Evolutionary conservation across 2,113 vertebrate genomes (phyloP).

Genomic region (Spheniscus mendiculus): DNA sequence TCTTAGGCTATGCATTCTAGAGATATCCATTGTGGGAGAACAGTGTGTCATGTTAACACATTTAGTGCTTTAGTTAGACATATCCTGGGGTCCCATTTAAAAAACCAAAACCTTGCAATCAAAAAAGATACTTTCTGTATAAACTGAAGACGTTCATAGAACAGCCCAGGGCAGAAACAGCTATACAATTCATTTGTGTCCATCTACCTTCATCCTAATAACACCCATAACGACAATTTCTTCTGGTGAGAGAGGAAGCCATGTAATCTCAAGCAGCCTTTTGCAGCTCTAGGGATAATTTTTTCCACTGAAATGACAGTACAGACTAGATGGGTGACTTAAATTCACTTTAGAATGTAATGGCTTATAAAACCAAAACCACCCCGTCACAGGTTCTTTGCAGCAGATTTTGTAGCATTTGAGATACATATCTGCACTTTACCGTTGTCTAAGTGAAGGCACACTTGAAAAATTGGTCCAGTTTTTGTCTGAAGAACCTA

Average conservation of each 20-base stretch:
- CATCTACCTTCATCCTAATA: neutral
- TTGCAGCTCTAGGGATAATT: neutral
- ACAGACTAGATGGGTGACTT: neutral
- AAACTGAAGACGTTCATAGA: neutral
- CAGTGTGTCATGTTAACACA: neutral
- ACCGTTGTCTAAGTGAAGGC: neutral
- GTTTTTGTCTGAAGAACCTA: neutral
- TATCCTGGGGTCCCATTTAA: neutral
- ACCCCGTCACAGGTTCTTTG: neutral
- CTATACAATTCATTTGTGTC: neutral
- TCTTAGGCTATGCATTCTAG: neutral
- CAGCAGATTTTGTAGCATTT: neutral
- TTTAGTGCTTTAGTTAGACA: neutral
- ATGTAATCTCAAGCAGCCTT: neutral
- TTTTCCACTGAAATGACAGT: neutral
- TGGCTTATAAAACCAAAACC: neutral
- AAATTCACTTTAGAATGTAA: neutral
- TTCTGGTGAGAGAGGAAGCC: neutral
- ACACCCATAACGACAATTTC: neutral
- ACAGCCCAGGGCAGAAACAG: neutral
- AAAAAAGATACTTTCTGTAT: neutral
- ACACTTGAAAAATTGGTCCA: neutral
- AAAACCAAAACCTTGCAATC: neutral
- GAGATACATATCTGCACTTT: neutral
- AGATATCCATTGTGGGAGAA: neutral